Evolutionary conservation across 2,113 vertebrate genomes (phyloP), one percentile per base, ranked within the genome.

Genomic region (Cephalopholis sonnerati): DNA sequence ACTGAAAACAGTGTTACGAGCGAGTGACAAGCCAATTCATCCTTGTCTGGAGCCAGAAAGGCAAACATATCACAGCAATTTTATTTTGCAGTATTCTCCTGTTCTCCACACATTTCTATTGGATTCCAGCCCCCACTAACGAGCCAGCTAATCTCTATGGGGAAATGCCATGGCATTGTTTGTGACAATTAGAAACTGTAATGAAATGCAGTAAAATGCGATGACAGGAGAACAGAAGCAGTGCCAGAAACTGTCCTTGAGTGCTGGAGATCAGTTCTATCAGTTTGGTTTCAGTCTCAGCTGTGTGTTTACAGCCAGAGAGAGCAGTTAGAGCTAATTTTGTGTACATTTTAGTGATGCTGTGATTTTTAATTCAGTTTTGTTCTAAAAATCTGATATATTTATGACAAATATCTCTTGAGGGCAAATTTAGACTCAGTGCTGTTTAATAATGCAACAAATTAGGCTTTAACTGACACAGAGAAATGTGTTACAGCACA

Each of bases 161-260:
- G 74, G 63, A 77, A 50, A 63, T 64, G n/a, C 5, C 20, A 22
- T 25, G 62, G 54, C 29, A 18, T 39, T 66, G 48, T 78, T 78
- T 57, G 39, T 51, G 79, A 74, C 57, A 58, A 63, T 63, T 63
- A 77, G 62, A 57, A 12, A 48, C 67, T 25, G 6, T 44, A 16
- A 78, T 74, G 27, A 81, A 73, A 82, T 55, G 50, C 78, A 57
- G 29, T 74, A 68, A 78, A 79, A 65, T 50, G 55, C 8, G 32
- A 63, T 25, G 69, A 53, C 27, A 29, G 58, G 41, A 15, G 24
- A 20, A 61, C 8, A 12, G 24, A 44, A 17, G 61, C 77, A 5
- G 51, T 0, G 8, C 16, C n/a, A 54, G 29, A 62, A 7, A 10
- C 10, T 55, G 4, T 55, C 41, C 44, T 41, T 51, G 22, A 51